Evolutionary conservation across 2,113 vertebrate genomes (phyloP).

Genomic region (Anguilla japonica): DNA sequence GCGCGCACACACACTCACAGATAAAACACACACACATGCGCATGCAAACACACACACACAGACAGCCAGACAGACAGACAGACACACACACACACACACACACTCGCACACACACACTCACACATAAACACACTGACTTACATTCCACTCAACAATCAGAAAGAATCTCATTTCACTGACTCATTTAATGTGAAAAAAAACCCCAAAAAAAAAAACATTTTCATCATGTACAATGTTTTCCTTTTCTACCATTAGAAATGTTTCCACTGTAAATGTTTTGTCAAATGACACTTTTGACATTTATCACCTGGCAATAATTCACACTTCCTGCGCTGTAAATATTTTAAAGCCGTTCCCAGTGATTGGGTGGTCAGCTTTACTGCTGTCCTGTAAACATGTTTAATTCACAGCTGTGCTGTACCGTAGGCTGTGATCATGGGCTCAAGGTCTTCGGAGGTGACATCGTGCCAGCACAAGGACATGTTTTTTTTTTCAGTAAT

Average conservation of each 20-base stretch:
- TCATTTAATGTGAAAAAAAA: background rate
- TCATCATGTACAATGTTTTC: background rate
- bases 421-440: slow-evolving; percentile 40
- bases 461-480: slow-evolving; percentile 9
- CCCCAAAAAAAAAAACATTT: background rate
- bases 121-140: background rate
- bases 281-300: background rate
- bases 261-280: background rate
- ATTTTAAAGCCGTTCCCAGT: background rate
- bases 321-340: background rate
- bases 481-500: slow-evolving; percentile 22
- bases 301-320: background rate
- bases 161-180: too few species aligned
- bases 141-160: background rate
- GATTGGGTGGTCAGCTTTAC: slow-evolving; percentile 8
- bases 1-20: background rate
- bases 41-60: too few species aligned
- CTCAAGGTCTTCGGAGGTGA: slow-evolving; percentile 53
- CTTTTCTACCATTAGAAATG: background rate
- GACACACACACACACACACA: background rate
- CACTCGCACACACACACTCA: background rate
- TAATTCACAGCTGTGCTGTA: slow-evolving; percentile 17
- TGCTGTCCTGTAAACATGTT: slow-evolving; percentile 14
- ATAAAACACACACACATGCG: background rate
- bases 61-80: too few species aligned